phyloP scores from a whole-genome alignment of 2,888 invertebrate species.

The Dryadula phaetusa region DNA sequence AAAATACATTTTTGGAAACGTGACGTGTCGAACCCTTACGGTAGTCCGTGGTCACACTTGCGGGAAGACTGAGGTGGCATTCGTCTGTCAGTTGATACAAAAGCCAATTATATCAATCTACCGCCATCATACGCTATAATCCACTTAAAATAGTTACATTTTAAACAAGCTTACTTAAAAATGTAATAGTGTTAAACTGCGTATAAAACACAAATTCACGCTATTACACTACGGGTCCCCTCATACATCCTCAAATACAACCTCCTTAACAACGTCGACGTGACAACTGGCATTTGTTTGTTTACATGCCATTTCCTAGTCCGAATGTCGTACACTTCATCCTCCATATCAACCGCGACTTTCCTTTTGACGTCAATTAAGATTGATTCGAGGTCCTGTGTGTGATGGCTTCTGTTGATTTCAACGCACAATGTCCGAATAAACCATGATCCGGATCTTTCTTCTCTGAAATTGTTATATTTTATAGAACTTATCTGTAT shows the following conservation, averaged over 20 bases:
- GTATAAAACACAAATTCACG: too few species aligned
- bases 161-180: too few species aligned
- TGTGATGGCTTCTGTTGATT: constrained; percentile 56
- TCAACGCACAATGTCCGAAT: constrained; percentile 69
- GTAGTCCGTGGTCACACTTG: too few species aligned
- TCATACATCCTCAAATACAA: constrained; percentile 58
- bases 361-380: constrained; percentile 65
- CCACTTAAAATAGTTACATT: too few species aligned
- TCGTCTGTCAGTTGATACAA: too few species aligned
- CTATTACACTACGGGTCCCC: constrained; percentile 47
- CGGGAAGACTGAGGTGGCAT: too few species aligned
- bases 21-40: too few species aligned
- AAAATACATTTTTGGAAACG: too few species aligned
- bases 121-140: too few species aligned
- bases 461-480: constrained; percentile 54
- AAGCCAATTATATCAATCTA: too few species aligned
- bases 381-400: constrained; percentile 65
- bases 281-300: constrained; percentile 63
- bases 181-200: too few species aligned
- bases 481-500: too few species aligned
- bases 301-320: constrained; percentile 57
- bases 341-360: constrained; percentile 63
- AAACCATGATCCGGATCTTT: constrained; percentile 68
- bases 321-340: constrained; percentile 54
- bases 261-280: constrained; percentile 64